Base-by-base conservation (phyloP, 2,888 invertebrate species). In the Lepetodrilus schrolli region DNA sequence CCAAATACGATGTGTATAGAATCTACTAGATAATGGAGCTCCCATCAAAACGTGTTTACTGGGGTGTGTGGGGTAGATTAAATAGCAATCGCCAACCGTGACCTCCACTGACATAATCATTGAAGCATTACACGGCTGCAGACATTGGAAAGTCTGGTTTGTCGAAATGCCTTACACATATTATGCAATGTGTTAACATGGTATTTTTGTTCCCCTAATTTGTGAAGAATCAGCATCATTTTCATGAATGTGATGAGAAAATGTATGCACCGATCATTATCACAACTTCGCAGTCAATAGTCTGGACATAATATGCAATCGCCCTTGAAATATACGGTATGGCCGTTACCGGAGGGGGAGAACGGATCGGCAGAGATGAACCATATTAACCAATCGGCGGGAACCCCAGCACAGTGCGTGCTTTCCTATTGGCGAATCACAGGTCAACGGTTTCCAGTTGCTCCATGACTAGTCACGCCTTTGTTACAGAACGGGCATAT, bases 301-400 rank as follows among this genome's bases (percentile, higher is more conserved):
- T 49, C 49, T 21, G 20, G 20, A 50, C 66, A 73, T 66, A 73
- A 73, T 66, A 66, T 66, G 66, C 72, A 73, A 73, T 73, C 72
- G 50, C 66, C 72, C 72, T 66, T 68, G 58, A 74, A 74, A 73
- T 58, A 38, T 51, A 49, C 58, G 70, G 21, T 66, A 4, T 21
- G 1, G 7, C n/a, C n/a, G 0, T 69, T 65, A n/a, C 43, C 72
- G 78, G 38, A 34, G 83, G 80, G 76, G 81, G 74, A 36, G 5
- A 75, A 75, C 21, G 72, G 77, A 83, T 80, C 77, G 80, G 83
- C 83, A 66, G n/a, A 8, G 30, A 23, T 50, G 38, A 26, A 66
- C 48, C 50, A 69, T 48, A 26, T 5, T 3, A 69, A 72, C 81
- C 81, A 81, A 81, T 81, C 78, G 75, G 26, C 66, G 66, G 58